These are phyloP conservation scores for Eustalomyia histrio DNA, from an alignment of 2,888 invertebrate species.

Conservation along the genomic window DNA sequence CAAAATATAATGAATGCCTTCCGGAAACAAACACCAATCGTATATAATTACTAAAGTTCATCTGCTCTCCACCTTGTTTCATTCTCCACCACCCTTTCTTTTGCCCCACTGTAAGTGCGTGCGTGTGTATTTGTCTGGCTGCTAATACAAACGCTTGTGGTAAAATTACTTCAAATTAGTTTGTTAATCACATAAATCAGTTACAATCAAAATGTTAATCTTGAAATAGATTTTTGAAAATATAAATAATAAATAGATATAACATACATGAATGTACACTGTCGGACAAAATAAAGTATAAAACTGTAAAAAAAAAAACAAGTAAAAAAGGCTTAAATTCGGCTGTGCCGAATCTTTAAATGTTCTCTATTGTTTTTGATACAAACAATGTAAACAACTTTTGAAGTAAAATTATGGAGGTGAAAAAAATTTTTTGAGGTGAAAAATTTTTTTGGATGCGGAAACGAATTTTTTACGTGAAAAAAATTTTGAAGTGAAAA, in stretches of 20 bases:
- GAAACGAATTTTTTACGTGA: too few relatives aligned
- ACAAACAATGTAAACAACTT: too few relatives aligned
- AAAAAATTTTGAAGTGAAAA: too few relatives aligned
- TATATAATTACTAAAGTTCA: slow-evolving; percentile 54
- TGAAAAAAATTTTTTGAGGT: too few relatives aligned
- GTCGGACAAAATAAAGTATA: too few relatives aligned
- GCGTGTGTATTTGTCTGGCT: slow-evolving; percentile 17
- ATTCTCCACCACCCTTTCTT: neutral
- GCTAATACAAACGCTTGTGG: slow-evolving; percentile 38
- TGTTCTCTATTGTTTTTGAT: too few relatives aligned
- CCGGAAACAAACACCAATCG: slow-evolving; percentile 61
- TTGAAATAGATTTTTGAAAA: neutral
- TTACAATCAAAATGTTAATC: slow-evolving; percentile 54
- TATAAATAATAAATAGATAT: neutral
- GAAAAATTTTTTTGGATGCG: too few relatives aligned
- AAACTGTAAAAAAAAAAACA: too few relatives aligned
- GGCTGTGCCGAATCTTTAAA: too few relatives aligned
- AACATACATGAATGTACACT: too few relatives aligned
- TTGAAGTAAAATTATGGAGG: too few relatives aligned
- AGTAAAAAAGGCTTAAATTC: too few relatives aligned
- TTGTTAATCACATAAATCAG: slow-evolving; percentile 57
- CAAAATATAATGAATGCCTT: slow-evolving; percentile 63
- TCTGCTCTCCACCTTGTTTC: neutral
- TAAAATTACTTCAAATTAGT: slow-evolving; percentile 51
- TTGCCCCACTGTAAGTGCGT: neutral